A percentile compares a stretch with the other conserved stretches of the same genome.
phyloP scores from a whole-genome alignment of 2,888 invertebrate genomes.

The Anoplius nigerrimus region DNA sequence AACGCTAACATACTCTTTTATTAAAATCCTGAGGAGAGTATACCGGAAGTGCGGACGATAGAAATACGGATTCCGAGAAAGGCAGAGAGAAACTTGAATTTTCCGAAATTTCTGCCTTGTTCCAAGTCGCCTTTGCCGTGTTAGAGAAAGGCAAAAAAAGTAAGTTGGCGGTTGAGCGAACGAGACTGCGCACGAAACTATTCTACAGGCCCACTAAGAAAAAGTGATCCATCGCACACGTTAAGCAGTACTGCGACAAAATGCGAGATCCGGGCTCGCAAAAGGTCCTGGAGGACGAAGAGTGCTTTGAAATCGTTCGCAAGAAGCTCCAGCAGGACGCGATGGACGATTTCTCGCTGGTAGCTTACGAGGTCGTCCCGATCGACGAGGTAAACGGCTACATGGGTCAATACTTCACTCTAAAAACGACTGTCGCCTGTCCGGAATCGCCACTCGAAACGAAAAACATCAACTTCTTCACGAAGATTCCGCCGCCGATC shows the following conservation, averaged over 20 bases:
- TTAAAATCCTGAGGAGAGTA: too few species aligned
- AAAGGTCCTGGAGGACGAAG: slow-evolving; percentile 58
- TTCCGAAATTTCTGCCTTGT: too few species aligned
- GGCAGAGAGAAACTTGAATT: too few species aligned
- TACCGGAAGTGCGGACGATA: too few species aligned
- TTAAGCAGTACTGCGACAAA: not conserved
- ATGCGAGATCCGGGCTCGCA: slow-evolving; percentile 34
- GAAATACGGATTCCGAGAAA: too few species aligned
- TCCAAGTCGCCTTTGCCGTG: too few species aligned
- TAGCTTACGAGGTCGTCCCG: slow-evolving; percentile 61
- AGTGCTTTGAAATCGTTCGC: slow-evolving; percentile 62
- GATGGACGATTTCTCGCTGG: slow-evolving; percentile 59
- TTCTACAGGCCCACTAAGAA: too few species aligned
- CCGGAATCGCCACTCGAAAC: slow-evolving; percentile 45
- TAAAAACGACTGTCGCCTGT: slow-evolving; percentile 56
- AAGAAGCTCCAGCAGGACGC: slow-evolving; percentile 60
- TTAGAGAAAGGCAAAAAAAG: too few species aligned
- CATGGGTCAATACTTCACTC: slow-evolving; percentile 66
- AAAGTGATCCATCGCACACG: too few species aligned
- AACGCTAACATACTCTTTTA: too few species aligned
- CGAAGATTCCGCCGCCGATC: slow-evolving; percentile 59
- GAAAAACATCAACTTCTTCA: slow-evolving; percentile 61
- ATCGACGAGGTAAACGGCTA: slow-evolving; percentile 60
- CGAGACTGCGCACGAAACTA: too few species aligned
- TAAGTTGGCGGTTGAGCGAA: too few species aligned